Evolutionary conservation across 92 coral and sea anemone species (phyloP).

Genomic region (Phymanthus crucifer): DNA sequence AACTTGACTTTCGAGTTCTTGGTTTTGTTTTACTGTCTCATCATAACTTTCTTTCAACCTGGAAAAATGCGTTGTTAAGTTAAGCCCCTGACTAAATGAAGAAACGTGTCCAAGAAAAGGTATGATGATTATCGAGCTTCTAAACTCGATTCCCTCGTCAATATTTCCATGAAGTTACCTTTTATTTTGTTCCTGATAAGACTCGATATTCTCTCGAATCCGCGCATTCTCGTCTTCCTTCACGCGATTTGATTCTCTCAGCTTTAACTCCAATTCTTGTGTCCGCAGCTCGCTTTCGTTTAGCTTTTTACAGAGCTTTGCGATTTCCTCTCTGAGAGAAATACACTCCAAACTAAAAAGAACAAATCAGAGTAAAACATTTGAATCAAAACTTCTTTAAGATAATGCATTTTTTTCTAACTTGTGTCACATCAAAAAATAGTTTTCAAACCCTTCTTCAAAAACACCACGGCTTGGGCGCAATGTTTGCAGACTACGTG

Average conservation of each 20-base stretch:
- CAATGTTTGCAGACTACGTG: no score
- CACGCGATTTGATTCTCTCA: conserved; percentile 10
- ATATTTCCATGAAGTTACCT: neutral
- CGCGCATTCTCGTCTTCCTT: conserved; percentile 8
- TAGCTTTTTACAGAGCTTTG: conserved; percentile 22
- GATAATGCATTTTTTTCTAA: no score
- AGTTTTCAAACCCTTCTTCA: no score
- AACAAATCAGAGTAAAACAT: neutral
- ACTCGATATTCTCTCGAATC: conserved; percentile 14
- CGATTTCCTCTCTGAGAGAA: conserved; percentile 24
- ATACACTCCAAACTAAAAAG: conserved; percentile 15
- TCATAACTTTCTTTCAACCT: conserved; percentile 76
- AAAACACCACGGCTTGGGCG: no score
- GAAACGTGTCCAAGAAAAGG: neutral
- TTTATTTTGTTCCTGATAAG: conserved; percentile 30
- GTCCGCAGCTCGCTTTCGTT: conserved; percentile 29
- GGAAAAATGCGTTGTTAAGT: neutral
- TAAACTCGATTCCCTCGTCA: neutral
- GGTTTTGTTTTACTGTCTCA: conserved; percentile 70
- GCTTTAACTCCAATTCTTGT: conserved; percentile 25
- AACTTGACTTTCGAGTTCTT: conserved; percentile 81
- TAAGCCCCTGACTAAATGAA: no score
- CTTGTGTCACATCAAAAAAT: no score
- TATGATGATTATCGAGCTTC: neutral
- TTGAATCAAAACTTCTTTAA: neutral